Conservation (phyloP, 1,140 invertebrate genomes). For the Leptestheria dahalacensis region DNA sequence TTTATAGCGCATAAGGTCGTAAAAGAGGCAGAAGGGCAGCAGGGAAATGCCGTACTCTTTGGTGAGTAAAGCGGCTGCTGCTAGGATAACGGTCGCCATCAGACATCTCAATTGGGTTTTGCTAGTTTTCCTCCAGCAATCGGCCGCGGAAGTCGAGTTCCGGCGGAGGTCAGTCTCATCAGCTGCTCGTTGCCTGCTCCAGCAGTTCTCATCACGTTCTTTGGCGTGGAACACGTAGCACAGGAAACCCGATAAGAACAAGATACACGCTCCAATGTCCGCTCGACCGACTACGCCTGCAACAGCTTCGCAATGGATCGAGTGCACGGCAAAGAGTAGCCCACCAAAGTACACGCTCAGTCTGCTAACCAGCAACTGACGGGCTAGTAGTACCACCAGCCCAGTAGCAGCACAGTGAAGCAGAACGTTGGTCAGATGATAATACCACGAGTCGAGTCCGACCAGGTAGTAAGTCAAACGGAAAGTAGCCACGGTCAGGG, state of each 20-base stretch:
- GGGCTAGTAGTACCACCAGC: conserved; percentile 38
- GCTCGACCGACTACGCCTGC: conserved; percentile 88
- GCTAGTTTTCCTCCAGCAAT: conserved; percentile 11
- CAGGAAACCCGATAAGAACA: conserved; percentile 73
- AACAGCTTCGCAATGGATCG: conserved; percentile 89
- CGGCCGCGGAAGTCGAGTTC: conserved; percentile 21
- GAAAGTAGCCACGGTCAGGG: conserved; percentile 83
- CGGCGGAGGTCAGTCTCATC: not conserved
- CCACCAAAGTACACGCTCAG: conserved; percentile 62
- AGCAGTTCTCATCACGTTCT: not conserved
- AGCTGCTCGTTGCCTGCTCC: not conserved
- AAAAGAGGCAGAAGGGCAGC: conserved; percentile 44
- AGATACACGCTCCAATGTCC: conserved; percentile 77
- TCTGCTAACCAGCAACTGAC: not conserved
- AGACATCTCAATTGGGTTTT: conserved; percentile 20
- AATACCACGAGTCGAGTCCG: conserved; percentile 59
- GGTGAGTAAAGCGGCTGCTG: conserved; percentile 54
- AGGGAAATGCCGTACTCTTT: conserved; percentile 88
- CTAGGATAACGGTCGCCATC: conserved; percentile 36
- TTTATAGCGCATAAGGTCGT: not conserved
- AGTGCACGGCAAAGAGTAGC: conserved; percentile 83
- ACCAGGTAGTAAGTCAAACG: conserved; percentile 46
- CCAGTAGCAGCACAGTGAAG: conserved; percentile 64
- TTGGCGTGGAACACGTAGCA: conserved; percentile 46
- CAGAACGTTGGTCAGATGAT: conserved; percentile 69